Base-by-base conservation (phyloP, 1,140 invertebrate genomes). In the Camponotus vicinus region DNA sequence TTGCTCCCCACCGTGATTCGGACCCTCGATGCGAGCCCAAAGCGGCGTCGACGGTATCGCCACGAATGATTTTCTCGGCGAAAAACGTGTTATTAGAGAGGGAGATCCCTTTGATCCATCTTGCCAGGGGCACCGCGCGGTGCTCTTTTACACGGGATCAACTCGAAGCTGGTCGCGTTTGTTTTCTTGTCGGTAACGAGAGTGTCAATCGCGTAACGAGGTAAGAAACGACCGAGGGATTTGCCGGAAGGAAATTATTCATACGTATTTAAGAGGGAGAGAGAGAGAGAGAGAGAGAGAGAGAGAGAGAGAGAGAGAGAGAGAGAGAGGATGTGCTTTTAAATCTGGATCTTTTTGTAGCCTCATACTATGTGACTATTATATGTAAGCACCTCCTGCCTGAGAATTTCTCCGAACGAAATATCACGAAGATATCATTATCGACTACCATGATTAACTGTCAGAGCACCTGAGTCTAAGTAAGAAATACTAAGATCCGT, bases 61-160 rank as follows among this genome's bases (percentile, higher is more conserved):
- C 55, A 11, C 67, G 67, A 73, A 73, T 73, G 79, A 82, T 82
- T 82, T 82, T 73, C 79, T 42, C 52, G 63, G 18, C 32, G 79
- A 73, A 82, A 82, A 82, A 61, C 79, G 11, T 82, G 55, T 82
- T 82, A 82, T 82, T 82, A 82, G 34, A 78, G 57, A 15, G n/a
- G 40, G 52, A 34, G 32, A 66, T 32, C 40, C 52, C 57, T 64
- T 49, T 64, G 59, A 42, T 8, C 61, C 27, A 6, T 15, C n/a
- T 27, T 18, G 70, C 82, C 82, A 18, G 11, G 11, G 40, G 79
- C 55, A 37, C 11, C 27, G 52, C 27, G 66, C 37, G 49, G 3
- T 45, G 9, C 45, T 61, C 34, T 40, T 40, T 3, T 73, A 40
- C 45, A 40, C 55, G 7, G 69, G 45, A 67, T 70, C 37, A 27